Conservation (phyloP, 2,113 vertebrate species). For the zebrafish (Danio rerio) region DNA sequence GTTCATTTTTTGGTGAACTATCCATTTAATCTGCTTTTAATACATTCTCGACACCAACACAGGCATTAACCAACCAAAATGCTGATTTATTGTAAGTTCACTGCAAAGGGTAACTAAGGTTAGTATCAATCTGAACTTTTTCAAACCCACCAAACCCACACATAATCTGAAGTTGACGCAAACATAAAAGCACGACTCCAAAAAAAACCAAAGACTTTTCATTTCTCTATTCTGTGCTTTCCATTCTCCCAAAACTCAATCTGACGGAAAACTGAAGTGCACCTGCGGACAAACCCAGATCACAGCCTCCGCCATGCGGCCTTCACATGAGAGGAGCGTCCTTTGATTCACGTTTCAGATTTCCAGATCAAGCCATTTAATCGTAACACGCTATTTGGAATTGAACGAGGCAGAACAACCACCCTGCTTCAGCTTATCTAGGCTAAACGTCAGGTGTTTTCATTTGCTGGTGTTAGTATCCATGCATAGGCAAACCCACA, state of each 20-base stretch:
- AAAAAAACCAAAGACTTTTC: not conserved
- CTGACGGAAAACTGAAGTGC: not conserved
- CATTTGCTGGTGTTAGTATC: slow-evolving; percentile 31
- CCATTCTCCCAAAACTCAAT: not conserved
- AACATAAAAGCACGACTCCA: not conserved
- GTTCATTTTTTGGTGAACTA: too few relatives aligned
- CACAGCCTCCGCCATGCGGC: not conserved
- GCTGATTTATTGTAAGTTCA: too few relatives aligned
- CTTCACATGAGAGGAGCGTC: not conserved
- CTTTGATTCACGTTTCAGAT: slow-evolving; percentile 17
- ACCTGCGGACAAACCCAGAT: slow-evolving; percentile 9
- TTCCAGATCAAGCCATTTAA: slow-evolving; percentile 28
- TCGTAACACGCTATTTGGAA: slow-evolving; percentile 32
- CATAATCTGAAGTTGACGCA: not conserved
- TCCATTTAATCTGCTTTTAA: too few relatives aligned
- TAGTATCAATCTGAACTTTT: not conserved
- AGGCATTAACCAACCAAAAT: too few relatives aligned
- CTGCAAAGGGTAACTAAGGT: too few relatives aligned
- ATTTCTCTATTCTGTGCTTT: not conserved
- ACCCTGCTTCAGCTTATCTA: slow-evolving; percentile 29
- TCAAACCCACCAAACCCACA: not conserved
- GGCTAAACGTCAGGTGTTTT: slow-evolving; percentile 37
- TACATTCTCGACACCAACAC: too few relatives aligned
- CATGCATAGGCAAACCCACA: slow-evolving; percentile 34
- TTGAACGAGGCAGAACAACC: slow-evolving; percentile 33